Conservation (phyloP, 1,140 invertebrate genomes). For the Condylostylus longicornis region DNA sequence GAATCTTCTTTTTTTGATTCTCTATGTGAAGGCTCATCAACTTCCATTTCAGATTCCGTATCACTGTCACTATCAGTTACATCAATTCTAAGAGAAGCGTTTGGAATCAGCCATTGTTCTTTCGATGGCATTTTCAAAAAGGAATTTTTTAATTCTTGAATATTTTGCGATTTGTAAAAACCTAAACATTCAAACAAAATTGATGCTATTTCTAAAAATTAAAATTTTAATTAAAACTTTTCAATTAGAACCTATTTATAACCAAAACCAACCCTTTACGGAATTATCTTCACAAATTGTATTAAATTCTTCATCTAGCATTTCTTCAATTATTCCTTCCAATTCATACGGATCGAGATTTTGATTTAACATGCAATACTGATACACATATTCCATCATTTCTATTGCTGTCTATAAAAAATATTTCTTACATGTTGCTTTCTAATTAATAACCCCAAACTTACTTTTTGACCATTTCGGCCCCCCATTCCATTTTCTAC, state of each 20-base stretch:
- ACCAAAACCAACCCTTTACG: constrained; percentile 32
- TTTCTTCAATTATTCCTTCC: constrained; percentile 42
- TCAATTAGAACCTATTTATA: neutral
- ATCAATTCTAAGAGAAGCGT: constrained; percentile 34
- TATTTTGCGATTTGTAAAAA: constrained; percentile 30
- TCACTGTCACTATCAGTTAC: constrained; percentile 29
- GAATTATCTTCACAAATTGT: constrained; percentile 48
- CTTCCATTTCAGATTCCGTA: constrained; percentile 15
- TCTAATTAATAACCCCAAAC: neutral
- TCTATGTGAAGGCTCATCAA: constrained; percentile 10
- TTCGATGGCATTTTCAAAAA: constrained; percentile 27
- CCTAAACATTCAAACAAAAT: constrained; percentile 33
- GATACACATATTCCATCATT: constrained; percentile 41
- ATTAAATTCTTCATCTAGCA: constrained; percentile 49
- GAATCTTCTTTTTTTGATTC: constrained; percentile 23
- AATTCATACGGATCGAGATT: constrained; percentile 39
- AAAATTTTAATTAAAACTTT: constrained; percentile 5
- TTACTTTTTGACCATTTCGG: constrained; percentile 42
- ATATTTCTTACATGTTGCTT: neutral
- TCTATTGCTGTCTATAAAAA: constrained; percentile 38
- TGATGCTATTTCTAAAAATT: constrained; percentile 30
- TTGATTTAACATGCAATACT: constrained; percentile 40
- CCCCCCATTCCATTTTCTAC: constrained; percentile 51
- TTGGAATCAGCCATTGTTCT: constrained; percentile 28
- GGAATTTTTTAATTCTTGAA: constrained; percentile 26